phyloP scores from a whole-genome alignment of 2,113 vertebrate species.

The Lophius piscatorius region DNA sequence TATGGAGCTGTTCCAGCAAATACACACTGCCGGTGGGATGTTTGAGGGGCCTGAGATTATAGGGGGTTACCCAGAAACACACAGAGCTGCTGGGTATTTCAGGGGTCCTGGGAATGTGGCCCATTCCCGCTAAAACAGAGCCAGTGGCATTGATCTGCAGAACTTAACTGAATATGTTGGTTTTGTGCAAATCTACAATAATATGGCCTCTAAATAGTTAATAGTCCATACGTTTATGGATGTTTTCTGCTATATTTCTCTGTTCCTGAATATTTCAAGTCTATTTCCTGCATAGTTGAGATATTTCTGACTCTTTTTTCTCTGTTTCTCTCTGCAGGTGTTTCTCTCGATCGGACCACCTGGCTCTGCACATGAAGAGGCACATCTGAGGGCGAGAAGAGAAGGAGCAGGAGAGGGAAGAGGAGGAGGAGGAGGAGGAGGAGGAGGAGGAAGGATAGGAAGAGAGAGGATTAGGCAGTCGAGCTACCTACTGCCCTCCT shows the following conservation, averaged over 20 bases:
- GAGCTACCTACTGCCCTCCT: conserved; percentile 50
- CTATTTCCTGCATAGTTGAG: background rate
- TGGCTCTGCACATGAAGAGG: conserved; percentile 98
- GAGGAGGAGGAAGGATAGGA: conserved; percentile 35
- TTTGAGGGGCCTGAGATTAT: conserved; percentile 38
- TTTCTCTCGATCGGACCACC: conserved; percentile 98
- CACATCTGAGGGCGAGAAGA: conserved; percentile 84
- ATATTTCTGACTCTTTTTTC: conserved; percentile 25
- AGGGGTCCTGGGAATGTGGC: conserved; percentile 5
- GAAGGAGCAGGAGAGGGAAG: conserved; percentile 19
- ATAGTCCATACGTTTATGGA: no score
- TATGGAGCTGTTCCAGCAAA: conserved; percentile 38
- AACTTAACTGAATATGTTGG: no score
- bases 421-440: conserved; percentile 37
- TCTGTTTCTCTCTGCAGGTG: conserved; percentile 81
- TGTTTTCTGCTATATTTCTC: background rate
- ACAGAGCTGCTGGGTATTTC: conserved; percentile 26
- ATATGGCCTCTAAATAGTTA: no score
- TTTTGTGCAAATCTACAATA: no score
- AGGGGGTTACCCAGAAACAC: conserved; percentile 31
- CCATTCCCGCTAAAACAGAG: conserved; percentile 25
- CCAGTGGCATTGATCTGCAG: conserved; percentile 5
- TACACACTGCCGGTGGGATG: conserved; percentile 26
- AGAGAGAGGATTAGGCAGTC: conserved; percentile 50
- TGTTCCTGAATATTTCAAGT: background rate